Percentiles rank a stretch among this genome's conserved stretches.
phyloP scores from a whole-genome alignment of 2,113 vertebrate genomes.

The Rhinoderma darwinii region DNA sequence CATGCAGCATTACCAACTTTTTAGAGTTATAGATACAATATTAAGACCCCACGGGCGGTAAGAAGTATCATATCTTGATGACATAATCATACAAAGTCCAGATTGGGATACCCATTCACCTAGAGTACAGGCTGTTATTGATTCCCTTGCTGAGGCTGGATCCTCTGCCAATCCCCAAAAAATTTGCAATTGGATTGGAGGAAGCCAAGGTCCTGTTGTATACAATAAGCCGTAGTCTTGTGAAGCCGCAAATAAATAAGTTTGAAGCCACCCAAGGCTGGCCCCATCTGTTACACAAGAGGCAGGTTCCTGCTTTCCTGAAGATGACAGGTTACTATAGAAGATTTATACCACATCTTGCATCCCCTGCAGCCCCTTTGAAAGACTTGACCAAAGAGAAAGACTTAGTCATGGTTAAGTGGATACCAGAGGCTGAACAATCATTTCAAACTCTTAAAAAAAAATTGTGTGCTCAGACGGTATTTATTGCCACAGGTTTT shows the following conservation, averaged over 20 bases:
- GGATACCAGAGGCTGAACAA: background rate
- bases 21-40: background rate
- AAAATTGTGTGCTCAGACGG: too few species aligned
- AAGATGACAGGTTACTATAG: too few species aligned
- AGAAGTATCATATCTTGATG: background rate
- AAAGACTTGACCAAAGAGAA: background rate
- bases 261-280: background rate
- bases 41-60: background rate
- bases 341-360: conserved; percentile 11
- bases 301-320: background rate
- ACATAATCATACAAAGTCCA: background rate
- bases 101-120: conserved; percentile 4
- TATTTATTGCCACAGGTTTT: too few species aligned
- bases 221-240: background rate
- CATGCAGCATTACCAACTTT: background rate
- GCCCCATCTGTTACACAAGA: background rate
- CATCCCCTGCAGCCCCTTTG: background rate
- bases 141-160: background rate
- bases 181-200: background rate
- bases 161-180: background rate
- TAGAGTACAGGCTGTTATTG: background rate
- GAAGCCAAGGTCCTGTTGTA: background rate
- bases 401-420: background rate
- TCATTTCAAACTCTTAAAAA: background rate
- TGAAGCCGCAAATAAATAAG: background rate